phyloP scores from a whole-genome alignment of 2,888 invertebrate species.

The Aphidius colemani region DNA sequence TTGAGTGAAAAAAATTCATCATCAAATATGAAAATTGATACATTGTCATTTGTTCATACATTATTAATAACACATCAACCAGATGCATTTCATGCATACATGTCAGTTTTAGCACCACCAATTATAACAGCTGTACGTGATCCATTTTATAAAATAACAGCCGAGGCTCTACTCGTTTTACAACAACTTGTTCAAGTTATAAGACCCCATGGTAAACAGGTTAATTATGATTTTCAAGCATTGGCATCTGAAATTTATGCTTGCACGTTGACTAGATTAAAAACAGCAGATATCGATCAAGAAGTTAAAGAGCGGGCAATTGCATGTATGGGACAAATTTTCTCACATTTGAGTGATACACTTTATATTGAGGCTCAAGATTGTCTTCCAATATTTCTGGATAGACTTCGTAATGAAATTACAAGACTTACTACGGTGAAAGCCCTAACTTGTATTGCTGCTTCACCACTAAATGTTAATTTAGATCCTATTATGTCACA shows the following conservation, averaged over 20 bases:
- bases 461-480: slow-evolving; percentile 85
- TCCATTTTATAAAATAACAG: slow-evolving; percentile 97
- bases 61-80: slow-evolving; percentile 80
- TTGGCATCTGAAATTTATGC: slow-evolving; percentile 81
- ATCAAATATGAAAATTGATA: slow-evolving; percentile 98
- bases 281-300: slow-evolving; percentile 97
- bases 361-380: slow-evolving; percentile 77
- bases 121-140: slow-evolving; percentile 90
- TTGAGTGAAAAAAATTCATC: slow-evolving; percentile 91
- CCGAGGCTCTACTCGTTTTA: slow-evolving; percentile 90
- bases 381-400: slow-evolving; percentile 93
- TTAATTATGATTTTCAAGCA: slow-evolving; percentile 75
- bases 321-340: slow-evolving; percentile 93
- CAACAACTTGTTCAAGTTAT: slow-evolving; percentile 95
- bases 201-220: slow-evolving; percentile 70
- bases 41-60: slow-evolving; percentile 88
- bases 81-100: slow-evolving; percentile 80
- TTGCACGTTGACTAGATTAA: slow-evolving; percentile 82
- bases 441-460: slow-evolving; percentile 91
- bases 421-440: slow-evolving; percentile 96
- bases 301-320: slow-evolving; percentile 99
- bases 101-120: slow-evolving; percentile 78
- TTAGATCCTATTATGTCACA: slow-evolving; percentile 82
- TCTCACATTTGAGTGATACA: slow-evolving; percentile 89
- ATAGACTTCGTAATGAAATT: slow-evolving; percentile 94